Conservation (phyloP, 1,140 invertebrate species). For the Sminthurinus signatus region DNA sequence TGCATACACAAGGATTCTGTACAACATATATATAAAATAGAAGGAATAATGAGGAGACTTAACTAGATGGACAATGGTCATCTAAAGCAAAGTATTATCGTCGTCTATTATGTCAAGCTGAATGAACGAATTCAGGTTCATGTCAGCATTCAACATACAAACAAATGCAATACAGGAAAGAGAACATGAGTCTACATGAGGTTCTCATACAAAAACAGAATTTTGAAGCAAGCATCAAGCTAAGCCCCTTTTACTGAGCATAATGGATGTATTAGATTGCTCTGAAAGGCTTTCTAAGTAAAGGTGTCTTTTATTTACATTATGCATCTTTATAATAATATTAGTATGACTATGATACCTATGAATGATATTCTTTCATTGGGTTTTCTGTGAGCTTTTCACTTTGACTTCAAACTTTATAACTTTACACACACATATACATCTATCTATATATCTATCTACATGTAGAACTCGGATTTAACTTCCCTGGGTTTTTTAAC, state of each 20-base stretch:
- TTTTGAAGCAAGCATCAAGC: not conserved
- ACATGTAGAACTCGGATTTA: too few species aligned
- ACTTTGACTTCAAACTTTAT: too few species aligned
- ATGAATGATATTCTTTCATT: too few species aligned
- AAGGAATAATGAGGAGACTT: constrained; percentile 11
- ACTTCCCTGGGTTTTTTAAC: too few species aligned
- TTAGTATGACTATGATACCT: too few species aligned
- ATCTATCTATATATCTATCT: too few species aligned
- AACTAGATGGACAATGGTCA: constrained; percentile 25
- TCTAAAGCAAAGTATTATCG: constrained; percentile 30
- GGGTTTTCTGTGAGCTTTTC: too few species aligned
- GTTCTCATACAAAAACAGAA: constrained; percentile 1
- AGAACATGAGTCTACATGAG: constrained; percentile 7
- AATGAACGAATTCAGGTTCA: constrained; percentile 6
- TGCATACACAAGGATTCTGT: not conserved
- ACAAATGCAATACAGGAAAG: not conserved
- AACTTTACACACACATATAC: too few species aligned
- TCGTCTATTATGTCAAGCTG: constrained; percentile 21
- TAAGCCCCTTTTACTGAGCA: constrained; percentile 12
- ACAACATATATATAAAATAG: not conserved
- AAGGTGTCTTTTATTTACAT: constrained; percentile 25
- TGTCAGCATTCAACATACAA: not conserved
- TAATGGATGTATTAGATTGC: constrained; percentile 31
- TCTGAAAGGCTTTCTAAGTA: constrained; percentile 21
- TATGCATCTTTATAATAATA: not conserved